Evolutionary conservation across 1,140 invertebrate genomes (phyloP).

Genomic region (Pseudoatta argentina): DNA sequence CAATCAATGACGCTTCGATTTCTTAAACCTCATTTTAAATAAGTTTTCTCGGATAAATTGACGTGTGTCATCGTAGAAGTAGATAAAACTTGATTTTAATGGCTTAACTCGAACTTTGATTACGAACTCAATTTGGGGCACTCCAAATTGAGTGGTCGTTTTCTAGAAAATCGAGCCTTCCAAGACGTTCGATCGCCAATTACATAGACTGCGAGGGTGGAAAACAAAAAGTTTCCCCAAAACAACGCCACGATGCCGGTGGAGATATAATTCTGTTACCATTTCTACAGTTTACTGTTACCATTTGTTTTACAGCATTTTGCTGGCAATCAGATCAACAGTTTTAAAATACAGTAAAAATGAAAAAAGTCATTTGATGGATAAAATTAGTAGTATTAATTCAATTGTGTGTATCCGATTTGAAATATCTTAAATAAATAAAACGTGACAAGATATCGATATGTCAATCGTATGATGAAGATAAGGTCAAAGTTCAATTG

Average conservation of each 20-base stretch:
- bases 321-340: not conserved
- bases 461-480: not conserved
- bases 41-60: constrained; percentile 14
- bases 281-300: not conserved
- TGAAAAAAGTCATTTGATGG: not conserved
- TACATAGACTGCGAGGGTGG: constrained; percentile 3
- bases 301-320: constrained; percentile 20
- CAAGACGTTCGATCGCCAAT: constrained; percentile 34
- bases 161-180: constrained; percentile 40
- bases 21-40: constrained; percentile 20
- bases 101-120: constrained; percentile 47
- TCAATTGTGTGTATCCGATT: not conserved
- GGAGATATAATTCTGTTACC: constrained; percentile 36
- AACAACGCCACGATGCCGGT: constrained; percentile 16
- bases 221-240: constrained; percentile 48
- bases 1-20: not conserved
- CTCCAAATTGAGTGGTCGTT: constrained; percentile 1
- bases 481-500: constrained; percentile 44
- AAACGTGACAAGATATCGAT: constrained; percentile 14
- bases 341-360: not conserved
- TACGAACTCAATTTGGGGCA: constrained; percentile 30
- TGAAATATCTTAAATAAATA: constrained; percentile 15
- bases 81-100: constrained; percentile 39
- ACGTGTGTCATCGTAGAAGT: constrained; percentile 2
- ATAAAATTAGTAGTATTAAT: not conserved